Evolutionary conservation across 1,140 invertebrate species (phyloP), one percentile per base, ranked within the genome.

Genomic region (Aphelinus atriplicis): DNA sequence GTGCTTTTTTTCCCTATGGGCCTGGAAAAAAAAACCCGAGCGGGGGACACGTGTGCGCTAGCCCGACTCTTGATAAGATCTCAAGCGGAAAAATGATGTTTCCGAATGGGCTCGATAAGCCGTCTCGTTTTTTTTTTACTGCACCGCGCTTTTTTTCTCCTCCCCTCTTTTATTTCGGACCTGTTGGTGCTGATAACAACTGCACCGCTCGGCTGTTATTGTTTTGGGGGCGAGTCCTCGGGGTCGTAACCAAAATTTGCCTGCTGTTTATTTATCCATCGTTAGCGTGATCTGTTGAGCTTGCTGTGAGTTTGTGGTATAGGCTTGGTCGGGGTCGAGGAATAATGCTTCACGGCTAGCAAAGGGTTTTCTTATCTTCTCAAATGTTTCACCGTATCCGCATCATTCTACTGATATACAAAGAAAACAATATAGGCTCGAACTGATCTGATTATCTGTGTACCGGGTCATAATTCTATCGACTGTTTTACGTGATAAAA

Each of bases 11-110:
- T 46, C 62, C 45, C 57, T 56, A 10, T 60, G 4, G 45, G 45
- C 45, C 48, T 6, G 26, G 64, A 72, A 72, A 72, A 70, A 50
- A 26, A 10, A 42, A 55, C 26, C 4, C 4, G 7, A 45, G 46
- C 6, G 7, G 2, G 2, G 45, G 48, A 61, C 64, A 62, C 65
- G 65, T 57, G 65, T 43, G 65, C 57, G 51, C 51, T 5, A 65
- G 62, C 53, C 50, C n/a, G 42, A 47, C 55, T 46, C 46, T 45
- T 46, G 73, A 75, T 75, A 75, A 70, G 51, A 75, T 75, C 73
- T 70, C 67, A 46, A 65, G 73, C 73, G 66, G 73, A 75, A 75
- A 75, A 75, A 75, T 75, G 67, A 75, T 69, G 73, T 70, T 75
- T 75, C 67, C 73, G 61, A 75, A 64, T 58, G 53, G 55, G 45